A percentile compares a stretch with the other conserved stretches of the same genome.
Conservation (phyloP, 2,797 vertebrate species). For the Periparus ater region DNA sequence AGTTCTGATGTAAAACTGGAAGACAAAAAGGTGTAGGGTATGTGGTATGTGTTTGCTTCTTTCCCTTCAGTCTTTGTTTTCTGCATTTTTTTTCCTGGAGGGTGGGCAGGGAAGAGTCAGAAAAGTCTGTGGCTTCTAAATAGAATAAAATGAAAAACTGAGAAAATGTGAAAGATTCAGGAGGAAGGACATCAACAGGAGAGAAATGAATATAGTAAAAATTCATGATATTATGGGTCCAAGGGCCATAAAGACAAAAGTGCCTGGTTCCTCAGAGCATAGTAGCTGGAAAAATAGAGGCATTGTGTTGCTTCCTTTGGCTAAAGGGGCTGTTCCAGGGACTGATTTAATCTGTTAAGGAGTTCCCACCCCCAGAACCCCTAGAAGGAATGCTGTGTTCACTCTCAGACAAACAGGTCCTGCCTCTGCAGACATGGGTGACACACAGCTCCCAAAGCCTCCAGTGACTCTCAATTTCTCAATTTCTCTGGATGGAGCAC, state of each 20-base stretch:
- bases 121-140: not conserved
- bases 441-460: not conserved
- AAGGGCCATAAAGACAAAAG: not conserved
- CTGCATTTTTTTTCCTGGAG: accelerated
- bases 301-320: not conserved
- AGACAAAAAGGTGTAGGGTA: not conserved
- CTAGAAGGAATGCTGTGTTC: not conserved
- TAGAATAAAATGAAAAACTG: not conserved
- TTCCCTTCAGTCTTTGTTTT: not conserved
- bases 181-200: not conserved
- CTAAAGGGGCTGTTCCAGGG: not conserved
- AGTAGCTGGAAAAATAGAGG: not conserved
- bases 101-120: accelerated
- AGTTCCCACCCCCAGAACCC: not conserved
- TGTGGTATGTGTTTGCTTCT: accelerated
- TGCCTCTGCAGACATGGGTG: not conserved
- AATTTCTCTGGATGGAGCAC: not conserved
- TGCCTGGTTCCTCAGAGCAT: not conserved
- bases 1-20: not conserved
- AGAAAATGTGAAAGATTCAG: not conserved
- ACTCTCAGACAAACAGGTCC: not conserved
- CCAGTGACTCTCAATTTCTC: not conserved
- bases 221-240: accelerated
- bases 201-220: not conserved
- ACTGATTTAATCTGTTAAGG: not conserved